A percentile compares a stretch with the other conserved stretches of the same genome.
phyloP scores from a whole-genome alignment of 2,797 vertebrate species.

The Halcyon chelicuti region DNA sequence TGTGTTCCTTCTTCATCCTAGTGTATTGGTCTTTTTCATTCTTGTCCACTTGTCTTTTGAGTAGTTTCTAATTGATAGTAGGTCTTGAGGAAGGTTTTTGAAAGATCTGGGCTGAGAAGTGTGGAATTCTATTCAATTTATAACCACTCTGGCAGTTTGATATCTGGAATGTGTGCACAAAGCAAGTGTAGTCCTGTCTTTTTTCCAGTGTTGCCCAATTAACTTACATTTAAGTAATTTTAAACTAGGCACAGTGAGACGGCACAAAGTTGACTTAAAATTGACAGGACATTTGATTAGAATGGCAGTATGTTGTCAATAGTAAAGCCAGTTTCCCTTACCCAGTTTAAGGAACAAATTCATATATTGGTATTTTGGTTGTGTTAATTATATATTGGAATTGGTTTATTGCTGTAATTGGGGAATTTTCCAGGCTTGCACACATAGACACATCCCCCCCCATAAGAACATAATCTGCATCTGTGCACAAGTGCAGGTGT shows the following conservation, averaged over 20 bases:
- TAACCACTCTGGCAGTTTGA: not conserved
- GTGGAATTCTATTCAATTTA: not conserved
- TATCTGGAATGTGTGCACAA: not conserved
- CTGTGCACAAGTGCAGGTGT: not conserved
- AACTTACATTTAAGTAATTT: not conserved
- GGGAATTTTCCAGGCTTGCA: not conserved
- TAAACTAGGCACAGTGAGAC: not conserved
- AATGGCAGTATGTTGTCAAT: not conserved
- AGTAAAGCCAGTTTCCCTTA: not conserved
- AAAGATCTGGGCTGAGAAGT: not conserved
- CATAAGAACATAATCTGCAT: not conserved
- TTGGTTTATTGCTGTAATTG: not conserved
- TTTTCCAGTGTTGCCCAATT: not conserved
- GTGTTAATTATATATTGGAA: not conserved
- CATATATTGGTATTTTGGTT: not conserved
- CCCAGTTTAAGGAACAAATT: not conserved
- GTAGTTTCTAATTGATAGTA: not conserved
- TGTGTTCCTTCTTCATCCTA: not conserved
- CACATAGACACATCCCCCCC: no score
- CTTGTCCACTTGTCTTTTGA: not conserved
- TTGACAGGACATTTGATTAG: not conserved
- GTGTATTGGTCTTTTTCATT: not conserved
- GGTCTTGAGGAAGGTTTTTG: not conserved
- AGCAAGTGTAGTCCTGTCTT: not conserved
- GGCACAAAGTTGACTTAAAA: not conserved